A percentile compares a stretch with the other conserved stretches of the same genome.
phyloP scores from a whole-genome alignment of 2,113 vertebrate species.

The Rissa tridactyla region DNA sequence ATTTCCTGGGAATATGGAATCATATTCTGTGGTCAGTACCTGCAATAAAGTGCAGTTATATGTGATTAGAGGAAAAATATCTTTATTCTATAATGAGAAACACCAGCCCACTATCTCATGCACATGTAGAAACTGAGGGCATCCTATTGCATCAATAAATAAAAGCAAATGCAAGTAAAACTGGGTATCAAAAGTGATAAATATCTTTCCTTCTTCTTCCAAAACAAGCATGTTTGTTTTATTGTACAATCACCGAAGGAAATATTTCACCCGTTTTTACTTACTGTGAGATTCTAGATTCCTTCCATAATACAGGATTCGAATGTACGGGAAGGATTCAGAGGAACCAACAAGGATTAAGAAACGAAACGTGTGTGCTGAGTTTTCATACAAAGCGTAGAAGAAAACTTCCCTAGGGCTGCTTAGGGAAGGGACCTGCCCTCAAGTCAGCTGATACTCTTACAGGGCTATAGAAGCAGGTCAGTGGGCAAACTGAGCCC shows the following conservation, averaged over 20 bases:
- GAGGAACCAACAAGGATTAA: background rate
- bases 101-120: background rate
- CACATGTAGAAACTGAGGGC: background rate
- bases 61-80: background rate
- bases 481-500: conserved; percentile 19
- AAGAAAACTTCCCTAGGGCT: background rate
- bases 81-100: background rate
- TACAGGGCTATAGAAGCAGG: conserved; percentile 50
- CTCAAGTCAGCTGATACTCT: conserved; percentile 36
- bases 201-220: background rate
- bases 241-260: background rate
- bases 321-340: background rate
- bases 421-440: conserved; percentile 10
- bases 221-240: background rate
- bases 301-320: background rate
- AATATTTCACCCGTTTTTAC: background rate
- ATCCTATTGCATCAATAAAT: background rate
- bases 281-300: background rate
- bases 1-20: background rate
- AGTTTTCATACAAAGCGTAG: background rate
- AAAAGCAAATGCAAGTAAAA: background rate
- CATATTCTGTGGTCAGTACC: background rate
- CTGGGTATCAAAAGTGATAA: background rate
- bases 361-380: background rate
- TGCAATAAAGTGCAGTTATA: background rate